Base-by-base conservation (phyloP, 2,888 invertebrate species). In the Andricus quercusramuli region DNA sequence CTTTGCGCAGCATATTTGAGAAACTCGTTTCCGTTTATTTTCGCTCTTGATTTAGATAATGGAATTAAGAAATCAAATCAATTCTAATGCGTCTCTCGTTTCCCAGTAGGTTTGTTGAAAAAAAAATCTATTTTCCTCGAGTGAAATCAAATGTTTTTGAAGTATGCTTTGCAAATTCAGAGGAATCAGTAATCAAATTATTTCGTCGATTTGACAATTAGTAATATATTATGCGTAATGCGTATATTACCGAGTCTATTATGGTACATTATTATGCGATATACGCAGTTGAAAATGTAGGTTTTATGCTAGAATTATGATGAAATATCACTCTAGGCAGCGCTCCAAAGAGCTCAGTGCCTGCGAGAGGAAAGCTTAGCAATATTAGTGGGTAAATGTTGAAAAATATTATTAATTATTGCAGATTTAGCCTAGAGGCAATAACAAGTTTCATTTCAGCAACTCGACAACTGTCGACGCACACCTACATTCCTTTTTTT, bases 301-400 rank as follows among this genome's bases (percentile, higher is more conserved):
- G 79, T 78, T 82, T 83, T 64, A 66, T 62, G 78, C 67, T 82
- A 84, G 79, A 80, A 66, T 81, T 78, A 82, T 82, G 66, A 82
- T 79, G 80, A 79, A 83, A 86, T 81, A 85, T 83, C 85, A 87
- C 83, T 85, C 78, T 80, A 86, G 87, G 85, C 86, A 85, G 85
- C 85, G 86, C 88, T 89, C 85, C 85, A 86, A 88, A 88, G 87
- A 88, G 87, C 86, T 85, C 84, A 85, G 83, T 83, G 88, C 86
- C 85, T 83, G 56, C 78, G 79, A 80, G 83, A 83, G 86, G 84
- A 88, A 90, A 89, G 86, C 83, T 89, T 90, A 90, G 90, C 90
- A 90, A 90, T 90, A 90, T 88, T 90, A 90, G 90, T 85, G 83
- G 83, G 85, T 89, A 90, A 86, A 87, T 85, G 83, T 85, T 85